These are phyloP conservation scores for Eolophus roseicapilla DNA, from an alignment of 2,113 vertebrate species.

Conservation along the genomic window DNA sequence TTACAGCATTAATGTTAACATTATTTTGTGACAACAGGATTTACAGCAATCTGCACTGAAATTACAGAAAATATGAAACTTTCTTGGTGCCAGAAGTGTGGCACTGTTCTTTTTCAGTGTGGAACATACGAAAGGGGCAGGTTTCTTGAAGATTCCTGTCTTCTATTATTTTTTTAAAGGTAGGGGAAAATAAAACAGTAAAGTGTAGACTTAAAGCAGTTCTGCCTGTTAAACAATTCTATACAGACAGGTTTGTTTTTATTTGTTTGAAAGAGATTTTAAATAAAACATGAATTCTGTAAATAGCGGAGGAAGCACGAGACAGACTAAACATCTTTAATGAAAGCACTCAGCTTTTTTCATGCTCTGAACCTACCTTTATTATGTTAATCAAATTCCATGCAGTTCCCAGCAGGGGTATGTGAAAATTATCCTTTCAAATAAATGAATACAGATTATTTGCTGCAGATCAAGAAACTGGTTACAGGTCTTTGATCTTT, in stretches of 20 bases:
- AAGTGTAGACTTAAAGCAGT: neutral
- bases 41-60: neutral
- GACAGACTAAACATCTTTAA: neutral
- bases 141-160: neutral
- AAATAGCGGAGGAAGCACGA: neutral
- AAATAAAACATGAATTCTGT: neutral
- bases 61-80: neutral
- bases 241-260: neutral
- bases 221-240: neutral
- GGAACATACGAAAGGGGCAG: neutral
- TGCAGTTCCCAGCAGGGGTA: neutral
- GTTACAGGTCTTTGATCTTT: neutral
- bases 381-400: constrained; percentile 46
- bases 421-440: constrained; percentile 29
- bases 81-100: neutral
- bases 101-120: neutral
- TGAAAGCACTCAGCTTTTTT: constrained; percentile 2
- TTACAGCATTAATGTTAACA: neutral
- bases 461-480: neutral
- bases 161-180: neutral
- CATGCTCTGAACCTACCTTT: constrained; percentile 14
- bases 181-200: neutral
- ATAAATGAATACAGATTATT: constrained; percentile 34
- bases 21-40: neutral
- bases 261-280: constrained; percentile 13